A percentile compares a stretch with the other conserved stretches of the same genome.
Conservation (phyloP, 1,140 invertebrate genomes). For the Radopholus similis region DNA sequence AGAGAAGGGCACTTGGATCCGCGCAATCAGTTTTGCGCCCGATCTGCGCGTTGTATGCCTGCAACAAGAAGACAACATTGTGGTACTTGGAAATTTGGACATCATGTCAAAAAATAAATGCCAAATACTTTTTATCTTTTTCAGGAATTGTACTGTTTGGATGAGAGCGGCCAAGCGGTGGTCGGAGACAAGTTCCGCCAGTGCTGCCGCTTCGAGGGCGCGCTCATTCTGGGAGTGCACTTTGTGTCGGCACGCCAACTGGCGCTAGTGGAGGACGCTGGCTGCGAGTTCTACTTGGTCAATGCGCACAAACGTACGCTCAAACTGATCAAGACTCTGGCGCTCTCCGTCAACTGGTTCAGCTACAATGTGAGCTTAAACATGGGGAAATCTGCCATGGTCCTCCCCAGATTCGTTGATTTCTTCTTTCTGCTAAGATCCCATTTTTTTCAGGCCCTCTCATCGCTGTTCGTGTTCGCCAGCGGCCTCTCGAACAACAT, state of each 20-base stretch:
- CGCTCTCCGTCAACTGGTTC: not conserved
- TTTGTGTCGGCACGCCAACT: not conserved
- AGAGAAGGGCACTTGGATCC: not conserved
- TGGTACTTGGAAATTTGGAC: not conserved
- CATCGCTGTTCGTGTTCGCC: not conserved
- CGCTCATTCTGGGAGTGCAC: slow-evolving; percentile 3
- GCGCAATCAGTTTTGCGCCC: not conserved
- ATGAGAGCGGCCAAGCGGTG: not conserved
- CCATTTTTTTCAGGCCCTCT: not conserved
- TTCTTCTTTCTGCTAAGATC: not conserved
- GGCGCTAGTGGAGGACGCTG: not conserved
- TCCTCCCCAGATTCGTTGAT: not conserved
- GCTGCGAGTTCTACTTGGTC: slow-evolving; percentile 7
- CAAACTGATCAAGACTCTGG: not conserved
- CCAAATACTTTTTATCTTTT: not conserved
- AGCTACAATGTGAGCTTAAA: slow-evolving; percentile 6
- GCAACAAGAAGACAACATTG: slow-evolving; percentile 3
- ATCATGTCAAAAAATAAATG: not conserved
- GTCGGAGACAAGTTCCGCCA: slow-evolving; percentile 4
- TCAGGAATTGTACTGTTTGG: not conserved
- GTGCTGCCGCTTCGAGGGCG: not conserved
- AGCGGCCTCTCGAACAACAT: not conserved
- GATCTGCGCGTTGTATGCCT: slow-evolving; percentile 1
- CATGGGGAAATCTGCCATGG: not conserved
- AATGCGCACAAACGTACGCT: not conserved